Evolutionary conservation across 2,113 vertebrate genomes (phyloP).

Genomic region (Oreochromis spilurus): DNA sequence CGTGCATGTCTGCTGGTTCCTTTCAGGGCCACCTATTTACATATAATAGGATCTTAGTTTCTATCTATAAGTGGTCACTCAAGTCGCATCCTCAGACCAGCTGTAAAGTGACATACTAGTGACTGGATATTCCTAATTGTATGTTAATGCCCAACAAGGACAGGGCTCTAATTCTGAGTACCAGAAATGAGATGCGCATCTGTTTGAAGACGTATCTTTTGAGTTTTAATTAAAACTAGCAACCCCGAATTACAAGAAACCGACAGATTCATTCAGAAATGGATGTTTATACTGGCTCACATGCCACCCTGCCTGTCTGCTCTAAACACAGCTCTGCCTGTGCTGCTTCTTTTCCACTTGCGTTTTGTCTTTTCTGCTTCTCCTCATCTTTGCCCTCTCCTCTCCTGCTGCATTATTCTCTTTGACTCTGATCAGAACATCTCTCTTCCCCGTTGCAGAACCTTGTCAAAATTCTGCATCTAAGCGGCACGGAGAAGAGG

Average conservation of each 20-base stretch:
- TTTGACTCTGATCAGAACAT: conserved; percentile 13
- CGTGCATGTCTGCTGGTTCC: background rate
- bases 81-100: background rate
- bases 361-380: background rate
- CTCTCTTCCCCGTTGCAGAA: background rate
- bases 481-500: background rate
- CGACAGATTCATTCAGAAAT: background rate
- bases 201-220: background rate
- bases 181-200: background rate
- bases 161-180: background rate
- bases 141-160: background rate
- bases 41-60: too few relatives aligned
- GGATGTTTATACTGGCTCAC: background rate
- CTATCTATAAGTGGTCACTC: background rate
- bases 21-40: background rate
- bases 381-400: background rate
- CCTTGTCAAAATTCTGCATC: background rate
- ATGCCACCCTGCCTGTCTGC: background rate
- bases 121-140: background rate
- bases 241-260: background rate
- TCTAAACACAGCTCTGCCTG: background rate
- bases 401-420: background rate
- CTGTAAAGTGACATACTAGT: background rate
- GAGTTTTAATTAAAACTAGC: background rate
- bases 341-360: background rate